Percentiles rank a stretch among this genome's conserved stretches.
Evolutionary conservation across 2,797 vertebrate species (phyloP).

Genomic region (Allobates femoralis): DNA sequence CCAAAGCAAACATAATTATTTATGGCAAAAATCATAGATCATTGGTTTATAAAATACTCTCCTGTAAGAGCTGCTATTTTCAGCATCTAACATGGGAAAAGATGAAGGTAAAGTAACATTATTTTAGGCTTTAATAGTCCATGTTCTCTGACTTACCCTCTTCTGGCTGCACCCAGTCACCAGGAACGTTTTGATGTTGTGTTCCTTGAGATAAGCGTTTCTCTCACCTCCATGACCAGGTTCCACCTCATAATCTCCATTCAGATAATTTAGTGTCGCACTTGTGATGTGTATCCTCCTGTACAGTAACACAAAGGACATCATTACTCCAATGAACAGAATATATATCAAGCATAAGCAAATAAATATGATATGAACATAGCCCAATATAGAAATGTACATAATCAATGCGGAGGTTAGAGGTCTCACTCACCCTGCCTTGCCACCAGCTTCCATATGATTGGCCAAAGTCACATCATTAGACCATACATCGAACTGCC

Average conservation of each 20-base stretch:
- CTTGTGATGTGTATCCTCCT: conserved; percentile 96
- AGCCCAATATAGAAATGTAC: background rate
- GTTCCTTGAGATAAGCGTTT: conserved; percentile 92
- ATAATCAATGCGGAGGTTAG: background rate
- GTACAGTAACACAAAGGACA: background rate
- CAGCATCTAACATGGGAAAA: background rate
- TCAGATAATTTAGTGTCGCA: conserved; percentile 91
- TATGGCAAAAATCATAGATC: too few relatives aligned
- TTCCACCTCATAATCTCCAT: conserved; percentile 94
- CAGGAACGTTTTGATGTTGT: conserved; percentile 94
- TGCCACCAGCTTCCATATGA: conserved; percentile 95
- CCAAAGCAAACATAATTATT: too few relatives aligned
- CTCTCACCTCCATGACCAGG: conserved; percentile 90
- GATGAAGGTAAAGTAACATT: background rate
- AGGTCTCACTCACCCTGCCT: conserved; percentile 85
- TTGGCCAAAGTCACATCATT: conserved; percentile 95
- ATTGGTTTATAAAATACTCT: too few relatives aligned
- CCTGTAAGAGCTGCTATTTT: background rate
- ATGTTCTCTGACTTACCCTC: conserved; percentile 78
- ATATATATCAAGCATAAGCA: too few relatives aligned
- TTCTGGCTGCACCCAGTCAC: conserved; percentile 96
- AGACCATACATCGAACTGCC: conserved; percentile 99
- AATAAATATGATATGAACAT: too few relatives aligned
- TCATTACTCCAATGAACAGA: background rate
- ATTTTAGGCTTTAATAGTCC: background rate